These are phyloP conservation scores for Melanocharis versteri DNA, from an alignment of 2,113 vertebrate species.

Conservation along the genomic window DNA sequence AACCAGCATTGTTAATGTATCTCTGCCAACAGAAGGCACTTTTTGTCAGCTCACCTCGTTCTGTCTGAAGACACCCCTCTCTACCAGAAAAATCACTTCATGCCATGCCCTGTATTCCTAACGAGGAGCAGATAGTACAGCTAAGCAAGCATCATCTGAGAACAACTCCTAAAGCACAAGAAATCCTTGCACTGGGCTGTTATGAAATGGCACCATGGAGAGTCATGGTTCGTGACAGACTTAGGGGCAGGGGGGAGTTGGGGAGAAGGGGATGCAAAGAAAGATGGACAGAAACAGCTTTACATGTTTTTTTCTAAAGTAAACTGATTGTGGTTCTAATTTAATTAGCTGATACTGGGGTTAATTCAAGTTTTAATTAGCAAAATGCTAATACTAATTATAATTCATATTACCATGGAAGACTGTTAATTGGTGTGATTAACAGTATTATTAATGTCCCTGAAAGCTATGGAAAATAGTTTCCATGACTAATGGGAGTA, in stretches of 20 bases:
- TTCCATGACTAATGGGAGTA: background rate
- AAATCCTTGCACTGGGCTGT: background rate
- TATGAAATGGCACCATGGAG: background rate
- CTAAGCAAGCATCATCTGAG: background rate
- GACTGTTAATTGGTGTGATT: conserved; percentile 21
- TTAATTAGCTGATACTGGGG: conserved; percentile 24
- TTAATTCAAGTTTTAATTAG: conserved; percentile 50
- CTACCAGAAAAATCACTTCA: background rate
- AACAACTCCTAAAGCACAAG: background rate
- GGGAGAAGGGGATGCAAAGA: background rate
- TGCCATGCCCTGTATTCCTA: background rate
- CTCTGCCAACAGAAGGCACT: background rate
- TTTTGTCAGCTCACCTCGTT: background rate
- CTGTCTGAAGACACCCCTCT: background rate
- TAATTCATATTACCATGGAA: conserved; percentile 15
- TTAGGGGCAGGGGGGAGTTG: accelerated
- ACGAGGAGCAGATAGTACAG: background rate
- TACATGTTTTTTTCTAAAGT: background rate
- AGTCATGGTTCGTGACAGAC: background rate
- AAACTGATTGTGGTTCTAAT: conserved; percentile 10
- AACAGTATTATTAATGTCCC: conserved; percentile 15
- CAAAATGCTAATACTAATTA: conserved; percentile 17
- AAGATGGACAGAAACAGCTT: background rate
- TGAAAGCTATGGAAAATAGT: background rate
- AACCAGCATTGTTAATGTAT: background rate